Evolutionary conservation across 2,888 invertebrate species (phyloP).

Genomic region (Coecobrya sp.): DNA sequence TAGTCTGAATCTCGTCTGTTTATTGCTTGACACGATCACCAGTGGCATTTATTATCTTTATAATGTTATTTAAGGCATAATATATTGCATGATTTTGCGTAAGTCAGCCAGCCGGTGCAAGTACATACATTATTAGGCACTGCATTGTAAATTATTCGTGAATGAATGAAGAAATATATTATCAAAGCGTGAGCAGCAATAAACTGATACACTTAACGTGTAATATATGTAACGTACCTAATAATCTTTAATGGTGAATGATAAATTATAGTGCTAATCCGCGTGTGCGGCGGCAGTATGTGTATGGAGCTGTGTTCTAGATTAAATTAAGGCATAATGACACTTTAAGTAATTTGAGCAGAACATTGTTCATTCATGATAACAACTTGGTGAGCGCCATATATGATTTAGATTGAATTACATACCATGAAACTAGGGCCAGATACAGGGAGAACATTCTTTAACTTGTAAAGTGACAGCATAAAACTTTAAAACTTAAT

Average conservation of each 20-base stretch:
- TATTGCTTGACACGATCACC: constrained; percentile 28
- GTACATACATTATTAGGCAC: not conserved
- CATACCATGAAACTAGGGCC: too few relatives aligned
- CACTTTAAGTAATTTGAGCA: not conserved
- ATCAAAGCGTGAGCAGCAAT: not conserved
- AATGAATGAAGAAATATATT: not conserved
- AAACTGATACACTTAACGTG: not conserved
- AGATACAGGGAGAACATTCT: too few relatives aligned
- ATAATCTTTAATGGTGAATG: not conserved
- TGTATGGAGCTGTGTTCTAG: constrained; percentile 17
- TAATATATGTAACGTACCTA: not conserved
- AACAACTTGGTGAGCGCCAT: too few relatives aligned
- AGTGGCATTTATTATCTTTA: constrained; percentile 17
- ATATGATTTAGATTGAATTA: not conserved
- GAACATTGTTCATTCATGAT: not conserved
- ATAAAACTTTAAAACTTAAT: too few relatives aligned
- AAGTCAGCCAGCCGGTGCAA: not conserved
- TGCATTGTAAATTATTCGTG: not conserved
- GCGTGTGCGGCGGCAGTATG: constrained; percentile 22
- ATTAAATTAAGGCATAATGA: constrained; percentile 35
- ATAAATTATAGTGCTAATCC: constrained; percentile 20
- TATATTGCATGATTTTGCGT: not conserved
- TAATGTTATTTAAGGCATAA: not conserved
- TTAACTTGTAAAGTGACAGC: too few relatives aligned
- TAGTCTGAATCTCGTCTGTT: not conserved